Evolutionary conservation across 2,797 vertebrate species (phyloP), one percentile per base, ranked within the genome.

Genomic region (Buceros bicornis): DNA sequence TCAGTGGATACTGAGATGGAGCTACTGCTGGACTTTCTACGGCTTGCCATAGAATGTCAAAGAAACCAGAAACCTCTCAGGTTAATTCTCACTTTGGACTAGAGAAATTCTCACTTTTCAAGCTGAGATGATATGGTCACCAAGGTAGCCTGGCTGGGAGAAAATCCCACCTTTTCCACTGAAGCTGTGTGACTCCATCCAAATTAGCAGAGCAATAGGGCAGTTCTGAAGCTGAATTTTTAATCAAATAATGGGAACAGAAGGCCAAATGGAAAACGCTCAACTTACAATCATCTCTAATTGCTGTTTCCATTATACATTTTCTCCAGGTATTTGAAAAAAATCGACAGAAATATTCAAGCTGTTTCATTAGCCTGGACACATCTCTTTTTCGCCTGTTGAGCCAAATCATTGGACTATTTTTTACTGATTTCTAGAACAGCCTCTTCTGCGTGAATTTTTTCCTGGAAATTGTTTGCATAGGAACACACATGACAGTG

Each of bases 71-170:
- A 85, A 33, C 0, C 0, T 14, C 13, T 57, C 20, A 16, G 5
- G 14, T 79, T 11, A 61, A 3, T 33, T 89, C 13, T 14, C 4
- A 15, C 35, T 72, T 42, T 37, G 50, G 28, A 67, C 9, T 61
- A 61, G 9, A 78, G 45, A 81, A 74, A 33, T 48, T 71, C 35
- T 10, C 53, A 16, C 29, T 78, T 83, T 42, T 64, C 11, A 74
- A 82, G 35, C 5, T 47, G 31, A 48, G 5, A 8, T 56, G 31
- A 19, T 16, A 50, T 1, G 0, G 1, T 15, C 56, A 43, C 6
- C 13, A 58, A 40, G 76, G 24, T 10, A 74, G 18, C 21, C 5
- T 65, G 13, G 12, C 13, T 89, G 26, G 8, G 51, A 79, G 50
- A 84, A 62, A 53, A 3, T 73, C 16, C 4, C 15, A 22, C 5